Evolutionary conservation across 2,888 invertebrate genomes (phyloP), one percentile per base, ranked within the genome.

Genomic region (Eupithecia vulgata): DNA sequence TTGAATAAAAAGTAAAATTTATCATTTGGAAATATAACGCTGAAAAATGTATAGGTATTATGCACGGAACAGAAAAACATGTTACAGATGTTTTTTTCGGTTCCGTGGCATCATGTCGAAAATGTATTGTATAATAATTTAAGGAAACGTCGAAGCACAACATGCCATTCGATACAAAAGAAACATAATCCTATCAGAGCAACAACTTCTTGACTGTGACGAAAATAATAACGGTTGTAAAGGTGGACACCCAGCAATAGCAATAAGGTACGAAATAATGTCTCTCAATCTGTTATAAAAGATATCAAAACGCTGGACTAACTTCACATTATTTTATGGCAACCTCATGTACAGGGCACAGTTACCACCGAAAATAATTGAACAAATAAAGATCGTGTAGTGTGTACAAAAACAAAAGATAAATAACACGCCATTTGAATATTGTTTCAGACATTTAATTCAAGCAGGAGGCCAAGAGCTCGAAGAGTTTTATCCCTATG

Each of bases 391-490:
- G n/a, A 8, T n/a, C 4, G n/a, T n/a, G n/a, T n/a, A n/a, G n/a
- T n/a, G n/a, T n/a, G n/a, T n/a, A n/a, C n/a, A n/a, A n/a, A n/a
- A n/a, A n/a, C 21, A 12, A 45, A 45, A 45, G 45, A 17, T 45
- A 45, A 48, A n/a, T n/a, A n/a, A n/a, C 48, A 10, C 3, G 48
- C 48, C 48, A 10, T 52, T 21, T 21, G 3, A 8, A 4, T 52
- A 52, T 34, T 17, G 17, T 61, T 10, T 8, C 59, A 59, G 59
- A 12, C 17, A 61, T 61, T 34, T 61, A 30, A 34, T 61, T 34
- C 17, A 61, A 61, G 61, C 61, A 61, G 61, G 61, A 34, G 61
- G 61, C 17, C 61, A 61, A 61, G 61, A 34, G 61, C 61, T 8
- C 34, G 61, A 61, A 61, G 61, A 61, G 61, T 61, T 17, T 8